Base-by-base conservation (phyloP, 2,888 invertebrate species). In the Anthrax anthrax region DNA sequence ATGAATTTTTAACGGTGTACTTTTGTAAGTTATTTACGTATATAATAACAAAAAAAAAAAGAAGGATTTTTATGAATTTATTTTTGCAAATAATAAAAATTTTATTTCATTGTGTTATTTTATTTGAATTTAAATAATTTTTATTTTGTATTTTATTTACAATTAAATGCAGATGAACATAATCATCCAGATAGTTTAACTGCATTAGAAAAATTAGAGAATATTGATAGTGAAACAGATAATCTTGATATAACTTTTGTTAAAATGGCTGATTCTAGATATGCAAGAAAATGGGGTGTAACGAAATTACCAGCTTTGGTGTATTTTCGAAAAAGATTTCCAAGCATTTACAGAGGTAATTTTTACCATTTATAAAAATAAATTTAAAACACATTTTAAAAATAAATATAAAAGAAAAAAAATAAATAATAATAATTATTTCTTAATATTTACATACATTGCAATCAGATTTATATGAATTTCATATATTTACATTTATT, bases 151-250 rank as follows among this genome's bases (percentile, higher is more conserved):
- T 45, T 43, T 44, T 39, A 42, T 18, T 23, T 29, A 39, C 36
- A 37, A 37, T n/a, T 37, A 47, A 46, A 65, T 69, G 5, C 56
- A 90, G 90, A 89, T 67, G 88, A 90, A 60, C 77, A 81, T 52
- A 80, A 86, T 55, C 77, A 79, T 50, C 75, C 78, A 36, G 87
- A 88, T 55, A 91, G 92, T 65, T 76, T 78, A 42, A 75, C 79
- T n/a, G 87, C 91, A 0, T 69, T 88, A 55, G 83, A 85, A 51
- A 86, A 86, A 62, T 67, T 95, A 50, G 95, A 95, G 63, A 88
- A 86, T 56, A 94, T 95, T 56, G 95, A 96, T 61, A 88, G 89
- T 56, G 94, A 95, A 69, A 90, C 90, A 1, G 91, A 92, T 62
- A 89, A 89, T 65, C 74, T 94, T 60, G 91, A 92, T 60, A 91